phyloP scores from a whole-genome alignment of 2,888 invertebrate genomes.

The Stegana nigrithorax region DNA sequence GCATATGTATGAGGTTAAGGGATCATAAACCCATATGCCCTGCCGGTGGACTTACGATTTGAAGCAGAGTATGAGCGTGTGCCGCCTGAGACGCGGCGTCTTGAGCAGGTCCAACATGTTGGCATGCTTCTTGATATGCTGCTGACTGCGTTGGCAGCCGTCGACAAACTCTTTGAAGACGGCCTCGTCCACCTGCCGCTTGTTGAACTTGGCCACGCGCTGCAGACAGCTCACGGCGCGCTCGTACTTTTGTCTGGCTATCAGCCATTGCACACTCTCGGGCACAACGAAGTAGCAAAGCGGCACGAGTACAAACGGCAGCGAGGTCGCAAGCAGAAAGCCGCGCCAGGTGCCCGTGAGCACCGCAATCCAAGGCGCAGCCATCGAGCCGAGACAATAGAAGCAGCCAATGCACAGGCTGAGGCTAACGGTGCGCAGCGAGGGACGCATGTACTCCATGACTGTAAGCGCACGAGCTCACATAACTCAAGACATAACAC shows the following conservation, averaged over 20 bases:
- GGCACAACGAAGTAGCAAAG: slow-evolving; percentile 71
- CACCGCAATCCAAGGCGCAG: slow-evolving; percentile 71
- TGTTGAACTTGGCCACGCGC: slow-evolving; percentile 71
- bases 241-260: slow-evolving; percentile 70
- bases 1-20: slow-evolving; percentile 9
- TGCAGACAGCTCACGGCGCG: slow-evolving; percentile 70
- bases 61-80: slow-evolving; percentile 70
- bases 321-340: slow-evolving; percentile 70
- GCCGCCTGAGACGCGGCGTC: slow-evolving; percentile 71
- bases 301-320: slow-evolving; percentile 70
- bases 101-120: slow-evolving; percentile 70
- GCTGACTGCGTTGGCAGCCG: slow-evolving; percentile 52
- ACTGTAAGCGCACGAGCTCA: slow-evolving; percentile 66
- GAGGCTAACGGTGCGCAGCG: slow-evolving; percentile 71
- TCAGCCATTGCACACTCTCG: slow-evolving; percentile 74
- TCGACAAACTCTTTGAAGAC: slow-evolving; percentile 53
- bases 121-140: slow-evolving; percentile 41
- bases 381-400: slow-evolving; percentile 72
- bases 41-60: slow-evolving; percentile 71
- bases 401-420: slow-evolving; percentile 73
- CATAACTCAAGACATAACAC: background rate
- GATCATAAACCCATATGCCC: background rate
- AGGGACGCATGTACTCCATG: slow-evolving; percentile 71
- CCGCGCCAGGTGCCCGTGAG: slow-evolving; percentile 69
- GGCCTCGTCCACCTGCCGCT: slow-evolving; percentile 65